A percentile compares a stretch with the other conserved stretches of the same genome.
Conservation (phyloP, 2,113 vertebrate genomes). For the Paradisaea rubra region DNA sequence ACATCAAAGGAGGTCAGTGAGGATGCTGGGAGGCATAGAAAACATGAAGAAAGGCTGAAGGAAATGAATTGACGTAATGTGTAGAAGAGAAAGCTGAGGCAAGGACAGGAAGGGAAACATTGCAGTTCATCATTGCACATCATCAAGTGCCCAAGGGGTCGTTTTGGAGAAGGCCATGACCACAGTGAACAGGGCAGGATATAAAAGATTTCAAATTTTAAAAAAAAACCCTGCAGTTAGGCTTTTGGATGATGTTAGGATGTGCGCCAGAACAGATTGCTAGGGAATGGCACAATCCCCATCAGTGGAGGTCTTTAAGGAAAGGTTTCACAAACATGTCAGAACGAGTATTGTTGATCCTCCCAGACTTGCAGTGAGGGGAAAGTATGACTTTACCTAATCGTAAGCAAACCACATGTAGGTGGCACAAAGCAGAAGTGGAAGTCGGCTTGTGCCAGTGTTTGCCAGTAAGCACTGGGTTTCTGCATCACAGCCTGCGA, state of each 20-base stretch:
- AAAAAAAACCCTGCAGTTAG: neutral
- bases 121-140: neutral
- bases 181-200: neutral
- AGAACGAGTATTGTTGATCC: neutral
- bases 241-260: neutral
- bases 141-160: neutral
- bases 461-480: neutral
- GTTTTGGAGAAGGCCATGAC: neutral
- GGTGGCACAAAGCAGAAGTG: neutral
- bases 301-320: neutral
- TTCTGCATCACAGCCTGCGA: neutral
- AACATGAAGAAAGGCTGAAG: neutral
- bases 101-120: neutral
- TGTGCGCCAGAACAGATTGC: neutral
- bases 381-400: neutral
- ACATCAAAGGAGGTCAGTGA: neutral
- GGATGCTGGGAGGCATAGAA: neutral
- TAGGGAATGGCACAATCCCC: neutral
- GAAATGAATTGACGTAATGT: neutral
- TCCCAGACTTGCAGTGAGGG: neutral
- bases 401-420: neutral
- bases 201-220: neutral
- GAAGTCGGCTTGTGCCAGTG: neutral
- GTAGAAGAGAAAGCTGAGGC: neutral
- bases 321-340: neutral